phyloP scores from a whole-genome alignment of 2,888 invertebrate genomes.

The Himalopsyche anomala region DNA sequence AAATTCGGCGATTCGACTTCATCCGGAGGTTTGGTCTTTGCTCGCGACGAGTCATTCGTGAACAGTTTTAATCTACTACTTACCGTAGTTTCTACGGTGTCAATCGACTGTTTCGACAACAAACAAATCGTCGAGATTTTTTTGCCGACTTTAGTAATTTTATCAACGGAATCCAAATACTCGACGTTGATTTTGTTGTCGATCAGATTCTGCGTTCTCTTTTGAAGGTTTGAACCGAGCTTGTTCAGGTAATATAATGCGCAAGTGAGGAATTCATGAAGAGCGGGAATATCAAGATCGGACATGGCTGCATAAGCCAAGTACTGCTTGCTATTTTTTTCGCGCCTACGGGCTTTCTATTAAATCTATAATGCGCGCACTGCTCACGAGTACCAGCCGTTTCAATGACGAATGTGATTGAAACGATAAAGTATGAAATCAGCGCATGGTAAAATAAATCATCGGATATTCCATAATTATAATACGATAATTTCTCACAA shows the following conservation, averaged over 20 bases:
- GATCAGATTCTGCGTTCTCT: constrained; percentile 72
- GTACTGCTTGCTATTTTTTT: not conserved
- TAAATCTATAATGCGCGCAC: not conserved
- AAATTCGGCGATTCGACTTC: constrained; percentile 64
- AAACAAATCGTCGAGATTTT: constrained; percentile 74
- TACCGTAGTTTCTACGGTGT: constrained; percentile 73
- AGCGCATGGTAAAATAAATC: not conserved
- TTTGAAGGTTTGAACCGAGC: constrained; percentile 72
- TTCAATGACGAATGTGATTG: not conserved
- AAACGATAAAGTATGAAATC: not conserved
- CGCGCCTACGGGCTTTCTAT: constrained; percentile 33
- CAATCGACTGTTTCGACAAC: constrained; percentile 74
- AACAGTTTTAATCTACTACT: constrained; percentile 70
- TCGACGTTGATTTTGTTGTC: constrained; percentile 71
- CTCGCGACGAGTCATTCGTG: constrained; percentile 58
- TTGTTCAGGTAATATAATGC: constrained; percentile 73
- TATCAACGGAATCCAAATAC: constrained; percentile 72
- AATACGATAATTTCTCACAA: not conserved
- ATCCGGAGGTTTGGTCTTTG: not conserved
- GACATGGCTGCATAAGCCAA: not conserved
- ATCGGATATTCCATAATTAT: not conserved
- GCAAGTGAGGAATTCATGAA: constrained; percentile 67
- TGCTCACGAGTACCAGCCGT: not conserved
- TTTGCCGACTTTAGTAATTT: constrained; percentile 72
- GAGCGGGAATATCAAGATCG: constrained; percentile 18